Evolutionary conservation across 2,113 vertebrate genomes (phyloP).

Genomic region (Callipepla californica): DNA sequence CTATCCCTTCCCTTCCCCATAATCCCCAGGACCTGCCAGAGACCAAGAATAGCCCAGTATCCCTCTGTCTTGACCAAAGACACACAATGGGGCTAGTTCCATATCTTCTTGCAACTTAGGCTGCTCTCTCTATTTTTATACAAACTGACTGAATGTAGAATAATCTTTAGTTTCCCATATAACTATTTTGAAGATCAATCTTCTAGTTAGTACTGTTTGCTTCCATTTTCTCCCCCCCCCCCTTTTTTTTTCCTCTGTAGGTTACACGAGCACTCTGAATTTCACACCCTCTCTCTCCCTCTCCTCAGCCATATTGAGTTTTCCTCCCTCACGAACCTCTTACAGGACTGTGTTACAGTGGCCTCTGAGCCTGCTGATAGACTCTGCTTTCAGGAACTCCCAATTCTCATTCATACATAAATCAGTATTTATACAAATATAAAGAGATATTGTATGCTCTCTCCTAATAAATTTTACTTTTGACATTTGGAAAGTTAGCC

Average conservation of each 20-base stretch:
- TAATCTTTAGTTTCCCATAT: neutral
- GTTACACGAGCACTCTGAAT: neutral
- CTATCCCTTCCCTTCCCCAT: fast-evolving
- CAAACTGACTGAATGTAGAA: neutral
- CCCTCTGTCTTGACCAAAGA: neutral
- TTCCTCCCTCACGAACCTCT: neutral
- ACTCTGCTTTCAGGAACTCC: neutral
- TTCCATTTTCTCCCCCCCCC: neutral
- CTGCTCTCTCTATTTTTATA: neutral
- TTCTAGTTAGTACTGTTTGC: neutral
- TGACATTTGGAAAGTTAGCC: neutral
- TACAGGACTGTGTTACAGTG: neutral
- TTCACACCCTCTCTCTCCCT: neutral
- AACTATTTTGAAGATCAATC: neutral
- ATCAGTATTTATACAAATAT: neutral
- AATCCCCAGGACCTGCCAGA: neutral
- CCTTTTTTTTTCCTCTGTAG: fast-evolving
- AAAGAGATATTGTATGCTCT: neutral
- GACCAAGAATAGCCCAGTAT: neutral
- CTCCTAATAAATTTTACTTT: neutral
- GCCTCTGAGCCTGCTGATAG: neutral
- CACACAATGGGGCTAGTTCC: neutral
- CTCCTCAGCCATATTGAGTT: neutral
- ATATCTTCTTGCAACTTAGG: neutral
- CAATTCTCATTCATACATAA: neutral